Evolutionary conservation across 2,888 invertebrate genomes (phyloP), one percentile per base, ranked within the genome.

Genomic region (Metalampra italica): DNA sequence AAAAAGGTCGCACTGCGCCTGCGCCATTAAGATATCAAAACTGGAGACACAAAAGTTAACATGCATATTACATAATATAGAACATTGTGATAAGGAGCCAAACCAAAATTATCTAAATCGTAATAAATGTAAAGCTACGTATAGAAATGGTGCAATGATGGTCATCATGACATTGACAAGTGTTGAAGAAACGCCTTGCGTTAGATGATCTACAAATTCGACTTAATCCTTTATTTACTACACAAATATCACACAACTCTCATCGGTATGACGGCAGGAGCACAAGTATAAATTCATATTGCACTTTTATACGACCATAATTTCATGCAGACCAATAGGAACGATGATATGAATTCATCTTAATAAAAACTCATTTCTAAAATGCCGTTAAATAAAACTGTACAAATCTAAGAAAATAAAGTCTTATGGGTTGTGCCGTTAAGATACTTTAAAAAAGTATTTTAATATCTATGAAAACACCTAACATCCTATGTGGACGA

Each of bases 191-290:
- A 80, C 82, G 82, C 82, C 75, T 66, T 69, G 80, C 82, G 80
- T 75, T 68, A 55, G 58, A 59, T 67, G 64, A 67, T 68, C 72
- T 74, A 71, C 67, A 68, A 76, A 76, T 76, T 80, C 71, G 68
- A 76, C 77, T 78, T 76, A 56, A 74, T 68, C 71, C 66, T 69
- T 67, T 75, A 76, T 68, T 64, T 59, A 74, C 68, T 76, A 78
- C 73, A 77, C 71, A 68, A 76, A 78, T 82, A 82, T 81, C 83
- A 78, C 78, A 78, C 74, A 68, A 57, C 69, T 66, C 65, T 67
- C 65, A 57, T 58, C 65, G 64, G 64, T 66, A 60, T 63, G 5
- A 62, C 55, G 59, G 59, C 56, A 60, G 60, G 47, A 57, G 55
- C 51, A 54, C 46, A 37, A 36, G 46, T 48, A 52, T 22, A 22